Base-by-base conservation (phyloP, 2,113 vertebrate species). In the Nansenia antarctica region DNA sequence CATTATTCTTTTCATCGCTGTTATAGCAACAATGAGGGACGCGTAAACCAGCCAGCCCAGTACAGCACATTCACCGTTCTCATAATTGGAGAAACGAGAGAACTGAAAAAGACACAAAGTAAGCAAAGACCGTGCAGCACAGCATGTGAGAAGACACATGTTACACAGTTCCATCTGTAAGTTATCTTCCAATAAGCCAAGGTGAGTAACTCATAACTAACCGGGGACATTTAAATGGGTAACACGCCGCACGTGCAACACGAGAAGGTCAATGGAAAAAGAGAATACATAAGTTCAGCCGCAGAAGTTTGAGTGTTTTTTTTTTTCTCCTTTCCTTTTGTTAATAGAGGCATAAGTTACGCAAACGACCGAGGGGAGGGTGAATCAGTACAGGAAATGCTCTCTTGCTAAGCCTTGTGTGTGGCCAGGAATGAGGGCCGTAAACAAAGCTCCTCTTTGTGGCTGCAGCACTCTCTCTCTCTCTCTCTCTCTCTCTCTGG, bases 331-430 rank as follows among this genome's bases (percentile, higher is more conserved):
- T n/a, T n/a, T n/a, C 69, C 61, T 85, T 79, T 79, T 78, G 74
- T 79, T 70, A 85, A 78, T 67, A 77, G 77, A 82, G 76, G 82
- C 65, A 78, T 77, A 62, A 84, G 86, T 86, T 88, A 78, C 74
- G 86, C 78, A 82, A 85, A 87, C 70, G 77, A 81, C 62, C 65
- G 53, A 75, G 75, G 49, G 69, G 61, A 65, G 79, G 77, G 87
- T 85, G 86, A 86, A 87, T 91, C 82, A 88, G 84, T 71, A 81
- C 85, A 91, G 91, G 90, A 92, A 93, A 90, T 87, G 85, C 83
- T 89, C 84, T 85, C 83, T 84, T 77, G 76, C 80, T 86, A 78
- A 89, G 82, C 83, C 74, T 74, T 81, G 87, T 83, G 83, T 91
- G 86, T 89, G 90, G 89, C 82, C 88, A 85, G 84, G 82, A 90